phyloP scores from a whole-genome alignment of 2,888 invertebrate genomes.

The Cylloceria caligata region DNA sequence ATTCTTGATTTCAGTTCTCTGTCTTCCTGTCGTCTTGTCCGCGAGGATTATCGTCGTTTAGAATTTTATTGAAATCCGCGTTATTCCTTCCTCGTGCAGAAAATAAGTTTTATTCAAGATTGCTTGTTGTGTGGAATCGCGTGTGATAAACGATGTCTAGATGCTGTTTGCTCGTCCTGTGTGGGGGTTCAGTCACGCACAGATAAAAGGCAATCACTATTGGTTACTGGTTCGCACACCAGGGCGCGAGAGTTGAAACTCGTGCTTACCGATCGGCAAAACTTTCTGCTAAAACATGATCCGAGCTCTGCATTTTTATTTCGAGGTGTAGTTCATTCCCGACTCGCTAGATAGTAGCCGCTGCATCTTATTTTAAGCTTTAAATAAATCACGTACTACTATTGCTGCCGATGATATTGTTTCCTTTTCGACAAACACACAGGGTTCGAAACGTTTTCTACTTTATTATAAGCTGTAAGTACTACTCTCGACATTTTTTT shows the following conservation, averaged over 20 bases:
- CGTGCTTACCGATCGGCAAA: conserved; percentile 57
- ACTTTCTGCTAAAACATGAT: conserved; percentile 28
- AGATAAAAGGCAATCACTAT: conserved; percentile 32
- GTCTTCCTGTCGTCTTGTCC: background rate
- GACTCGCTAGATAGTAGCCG: conserved; percentile 23
- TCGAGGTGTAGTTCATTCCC: background rate
- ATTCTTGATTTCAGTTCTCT: conserved; percentile 29
- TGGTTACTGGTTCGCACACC: conserved; percentile 7
- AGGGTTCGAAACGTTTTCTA: no score
- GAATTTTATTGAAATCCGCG: conserved; percentile 10
- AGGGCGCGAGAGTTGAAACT: conserved; percentile 14
- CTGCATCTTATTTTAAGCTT: background rate
- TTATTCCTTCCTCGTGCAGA: background rate
- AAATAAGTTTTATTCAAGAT: conserved; percentile 7
- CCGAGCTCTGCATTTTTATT: background rate
- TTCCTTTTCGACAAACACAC: no score
- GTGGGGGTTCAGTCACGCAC: conserved; percentile 43
- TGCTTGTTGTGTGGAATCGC: conserved; percentile 21
- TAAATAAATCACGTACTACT: no score
- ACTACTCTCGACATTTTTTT: no score
- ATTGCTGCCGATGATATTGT: no score
- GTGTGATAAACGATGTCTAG: conserved; percentile 34
- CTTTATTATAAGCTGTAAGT: no score
- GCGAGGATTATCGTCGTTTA: background rate
- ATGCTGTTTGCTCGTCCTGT: conserved; percentile 14